These are phyloP conservation scores for Epinotia ramella DNA, from an alignment of 2,888 invertebrate genomes.

Conservation along the genomic window DNA sequence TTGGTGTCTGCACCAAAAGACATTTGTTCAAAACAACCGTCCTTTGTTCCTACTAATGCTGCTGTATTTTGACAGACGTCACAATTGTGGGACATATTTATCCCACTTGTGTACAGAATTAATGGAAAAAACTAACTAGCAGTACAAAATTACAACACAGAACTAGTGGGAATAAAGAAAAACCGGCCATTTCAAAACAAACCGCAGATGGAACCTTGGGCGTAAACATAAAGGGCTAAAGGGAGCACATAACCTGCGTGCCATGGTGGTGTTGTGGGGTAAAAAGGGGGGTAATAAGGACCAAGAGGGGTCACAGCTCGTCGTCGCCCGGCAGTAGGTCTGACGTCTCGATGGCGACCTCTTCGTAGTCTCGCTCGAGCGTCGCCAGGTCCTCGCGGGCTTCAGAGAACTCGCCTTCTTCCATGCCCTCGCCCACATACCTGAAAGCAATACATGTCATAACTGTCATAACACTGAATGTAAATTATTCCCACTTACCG, in stretches of 20 bases:
- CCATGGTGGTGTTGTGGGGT: slow-evolving; percentile 20
- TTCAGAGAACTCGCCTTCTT: slow-evolving; percentile 93
- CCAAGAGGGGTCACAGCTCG: slow-evolving; percentile 65
- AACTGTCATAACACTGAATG: neutral
- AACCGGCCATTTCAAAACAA: neutral
- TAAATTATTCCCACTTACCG: no score
- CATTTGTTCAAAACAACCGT: no score
- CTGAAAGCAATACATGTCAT: slow-evolving; percentile 62
- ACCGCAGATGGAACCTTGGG: slow-evolving; percentile 1
- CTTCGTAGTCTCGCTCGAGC: slow-evolving; percentile 90
- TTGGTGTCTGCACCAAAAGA: no score
- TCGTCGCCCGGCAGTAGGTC: slow-evolving; percentile 75
- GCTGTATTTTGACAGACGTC: no score
- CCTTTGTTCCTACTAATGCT: no score
- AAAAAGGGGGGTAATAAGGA: neutral
- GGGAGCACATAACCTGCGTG: neutral
- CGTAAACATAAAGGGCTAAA: neutral
- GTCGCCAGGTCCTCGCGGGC: slow-evolving; percentile 92
- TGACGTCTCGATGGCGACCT: slow-evolving; percentile 88
- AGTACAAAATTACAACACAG: no score
- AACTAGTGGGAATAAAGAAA: neutral
- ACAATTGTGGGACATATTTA: no score
- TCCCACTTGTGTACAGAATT: no score
- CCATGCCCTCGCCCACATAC: slow-evolving; percentile 94
- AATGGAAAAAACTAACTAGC: no score